These are phyloP conservation scores for Myotis myotis DNA, from an alignment of 2,797 vertebrate genomes.

Conservation along the genomic window DNA sequence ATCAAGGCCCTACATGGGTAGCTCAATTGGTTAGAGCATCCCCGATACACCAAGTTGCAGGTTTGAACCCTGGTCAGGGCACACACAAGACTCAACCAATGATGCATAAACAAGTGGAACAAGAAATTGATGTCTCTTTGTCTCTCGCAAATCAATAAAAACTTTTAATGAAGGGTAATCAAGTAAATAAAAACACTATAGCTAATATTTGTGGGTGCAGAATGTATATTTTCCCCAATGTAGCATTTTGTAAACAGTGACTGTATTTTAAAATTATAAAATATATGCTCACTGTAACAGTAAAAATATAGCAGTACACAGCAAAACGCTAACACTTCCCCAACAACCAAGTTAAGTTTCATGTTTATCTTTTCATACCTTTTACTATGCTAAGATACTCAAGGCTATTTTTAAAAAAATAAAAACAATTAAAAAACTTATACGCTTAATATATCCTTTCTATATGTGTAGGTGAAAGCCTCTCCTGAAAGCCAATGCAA, in stretches of 20 bases:
- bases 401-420: not conserved
- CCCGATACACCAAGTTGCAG: not conserved
- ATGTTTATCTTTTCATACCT: not conserved
- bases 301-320: not conserved
- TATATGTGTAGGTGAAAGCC: too few relatives aligned
- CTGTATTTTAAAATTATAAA: not conserved
- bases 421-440: not conserved
- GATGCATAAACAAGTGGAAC: not conserved
- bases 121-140: not conserved
- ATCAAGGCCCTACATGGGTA: not conserved
- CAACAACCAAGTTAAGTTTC: not conserved
- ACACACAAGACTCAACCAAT: not conserved
- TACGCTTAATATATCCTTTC: not conserved
- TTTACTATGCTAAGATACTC: not conserved
- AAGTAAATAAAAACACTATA: conserved; percentile 8
- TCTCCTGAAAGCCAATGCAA: conserved; percentile 8
- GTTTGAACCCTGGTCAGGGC: not conserved
- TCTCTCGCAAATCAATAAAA: not conserved
- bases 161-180: not conserved
- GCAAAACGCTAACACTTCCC: not conserved
- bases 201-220: not conserved
- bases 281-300: not conserved
- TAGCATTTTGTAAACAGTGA: conserved; percentile 9
- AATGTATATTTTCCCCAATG: not conserved
- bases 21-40: not conserved